Base-by-base conservation (phyloP, 2,888 invertebrate genomes). In the Drosophila affinis region DNA sequence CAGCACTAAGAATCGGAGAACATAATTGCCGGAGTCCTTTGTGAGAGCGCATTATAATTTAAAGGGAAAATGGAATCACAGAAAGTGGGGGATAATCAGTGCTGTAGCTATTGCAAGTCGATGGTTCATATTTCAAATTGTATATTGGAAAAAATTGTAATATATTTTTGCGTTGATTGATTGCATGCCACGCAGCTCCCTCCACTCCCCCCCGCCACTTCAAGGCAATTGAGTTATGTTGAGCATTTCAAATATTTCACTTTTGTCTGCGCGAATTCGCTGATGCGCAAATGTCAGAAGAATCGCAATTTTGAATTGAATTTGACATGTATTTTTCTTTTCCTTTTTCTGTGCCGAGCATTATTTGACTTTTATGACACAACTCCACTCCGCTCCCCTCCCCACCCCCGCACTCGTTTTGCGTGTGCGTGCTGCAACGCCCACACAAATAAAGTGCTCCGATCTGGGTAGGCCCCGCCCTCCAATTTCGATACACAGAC, bases 341-440 rank as follows among this genome's bases (percentile, higher is more conserved):
- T 32, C 0, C 0, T 32, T 32, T 12, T 34, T 12, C 12, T 34
- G 12, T 18, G 44, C 1, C 18, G 45, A 39, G 53, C 59, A 39
- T 60, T 74, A 75, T 74, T 63, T 71, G 74, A 70, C 60, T 75
- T 75, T 75, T 70, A 74, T 75, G 62, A 63, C 76, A 18, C 18
- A 18, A 18, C 18, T 18, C 18, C 18, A 18, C 18, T 7, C 70
- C 24, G 5, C 45, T 29, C 34, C n/a, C 29, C 5, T 3, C 10
- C 12, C 34, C 4, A 17, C 39, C 74, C n/a, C n/a, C n/a, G n/a
- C n/a, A 67, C 32, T 51, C n/a, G 47, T 74, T 47, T 56, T 67
- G 68, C 59, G 68, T 39, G 44, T 48, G 57, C 72, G 68, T 56
- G 57, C 45, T 52, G 57, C 47, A 55, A 62, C 75, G 60, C 69